Conservation (phyloP, 2,888 invertebrate genomes). For the Tetropium fuscum region DNA sequence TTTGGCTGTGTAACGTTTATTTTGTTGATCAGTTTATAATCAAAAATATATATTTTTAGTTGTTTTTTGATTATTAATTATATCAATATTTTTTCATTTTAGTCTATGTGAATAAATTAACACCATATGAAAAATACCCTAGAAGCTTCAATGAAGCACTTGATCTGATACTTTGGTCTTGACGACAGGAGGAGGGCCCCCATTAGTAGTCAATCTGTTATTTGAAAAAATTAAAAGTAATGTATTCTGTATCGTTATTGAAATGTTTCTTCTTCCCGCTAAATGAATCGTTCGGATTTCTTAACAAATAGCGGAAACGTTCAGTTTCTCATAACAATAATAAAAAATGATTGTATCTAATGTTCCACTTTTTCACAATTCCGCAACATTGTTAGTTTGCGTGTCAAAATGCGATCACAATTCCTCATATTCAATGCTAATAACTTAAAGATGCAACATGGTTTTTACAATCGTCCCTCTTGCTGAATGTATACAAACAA, state of each 20-base stretch:
- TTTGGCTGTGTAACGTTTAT: no score
- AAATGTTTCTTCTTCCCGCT: slow-evolving; percentile 30
- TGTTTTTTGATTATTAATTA: no score
- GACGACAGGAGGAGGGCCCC: no score
- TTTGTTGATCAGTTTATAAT: no score
- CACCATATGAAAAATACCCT: no score
- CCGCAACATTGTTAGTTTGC: slow-evolving; percentile 48
- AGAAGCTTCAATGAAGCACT: no score
- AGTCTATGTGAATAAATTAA: no score
- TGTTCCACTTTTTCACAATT: slow-evolving; percentile 50
- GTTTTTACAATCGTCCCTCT: slow-evolving; percentile 40
- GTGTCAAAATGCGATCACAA: slow-evolving; percentile 54
- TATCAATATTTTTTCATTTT: no score
- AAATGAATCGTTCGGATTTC: slow-evolving; percentile 44
- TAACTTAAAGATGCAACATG: slow-evolving; percentile 41
- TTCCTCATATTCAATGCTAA: slow-evolving; percentile 59
- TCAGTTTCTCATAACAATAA: slow-evolving; percentile 49
- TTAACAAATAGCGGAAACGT: slow-evolving; percentile 48
- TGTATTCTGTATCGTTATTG: slow-evolving; percentile 15
- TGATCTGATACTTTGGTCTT: no score
- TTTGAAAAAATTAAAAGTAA: slow-evolving; percentile 1
- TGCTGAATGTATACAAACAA: slow-evolving; percentile 55
- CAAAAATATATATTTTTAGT: no score
- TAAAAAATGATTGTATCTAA: slow-evolving; percentile 40
- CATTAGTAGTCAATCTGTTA: no score